These are phyloP conservation scores for Leptoteleia sp. DNA, from an alignment of 1,140 invertebrate genomes.

Conservation along the genomic window DNA sequence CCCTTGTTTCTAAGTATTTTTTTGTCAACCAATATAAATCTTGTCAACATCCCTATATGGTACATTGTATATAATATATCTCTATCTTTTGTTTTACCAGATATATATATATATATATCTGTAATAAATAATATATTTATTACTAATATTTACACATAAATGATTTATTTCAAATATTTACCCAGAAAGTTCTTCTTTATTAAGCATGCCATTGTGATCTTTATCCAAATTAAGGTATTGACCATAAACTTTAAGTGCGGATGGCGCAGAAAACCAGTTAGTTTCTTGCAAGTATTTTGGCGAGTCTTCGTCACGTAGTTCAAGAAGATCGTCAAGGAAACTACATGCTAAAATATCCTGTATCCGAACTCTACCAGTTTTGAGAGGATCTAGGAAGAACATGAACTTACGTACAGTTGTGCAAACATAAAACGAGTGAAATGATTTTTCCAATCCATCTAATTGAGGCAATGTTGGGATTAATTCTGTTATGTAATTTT, in stretches of 20 bases:
- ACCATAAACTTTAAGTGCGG: constrained; percentile 93
- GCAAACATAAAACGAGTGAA: constrained; percentile 98
- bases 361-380: constrained; percentile 94
- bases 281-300: constrained; percentile 91
- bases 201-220: constrained; percentile 98
- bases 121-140: too few species aligned
- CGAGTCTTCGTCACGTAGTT: constrained; percentile 92
- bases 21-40: too few species aligned
- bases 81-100: too few species aligned
- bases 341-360: constrained; percentile 94
- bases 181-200: constrained; percentile 91
- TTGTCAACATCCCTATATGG: too few species aligned
- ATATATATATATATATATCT: too few species aligned
- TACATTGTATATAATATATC: too few species aligned
- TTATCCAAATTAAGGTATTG: constrained; percentile 96
- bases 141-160: too few species aligned
- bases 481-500: constrained; percentile 96
- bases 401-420: constrained; percentile 97
- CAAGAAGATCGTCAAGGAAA: constrained; percentile 94
- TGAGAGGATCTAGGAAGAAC: constrained; percentile 95
- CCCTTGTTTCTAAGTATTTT: too few species aligned
- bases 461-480: constrained; percentile 95
- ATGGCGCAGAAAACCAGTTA: constrained; percentile 97
- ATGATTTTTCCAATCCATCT: constrained; percentile 94
- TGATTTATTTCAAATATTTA: constrained; percentile 74